Evolutionary conservation across 2,888 invertebrate species (phyloP), one percentile per base, ranked within the genome.

Genomic region (Prenolepis imparis): DNA sequence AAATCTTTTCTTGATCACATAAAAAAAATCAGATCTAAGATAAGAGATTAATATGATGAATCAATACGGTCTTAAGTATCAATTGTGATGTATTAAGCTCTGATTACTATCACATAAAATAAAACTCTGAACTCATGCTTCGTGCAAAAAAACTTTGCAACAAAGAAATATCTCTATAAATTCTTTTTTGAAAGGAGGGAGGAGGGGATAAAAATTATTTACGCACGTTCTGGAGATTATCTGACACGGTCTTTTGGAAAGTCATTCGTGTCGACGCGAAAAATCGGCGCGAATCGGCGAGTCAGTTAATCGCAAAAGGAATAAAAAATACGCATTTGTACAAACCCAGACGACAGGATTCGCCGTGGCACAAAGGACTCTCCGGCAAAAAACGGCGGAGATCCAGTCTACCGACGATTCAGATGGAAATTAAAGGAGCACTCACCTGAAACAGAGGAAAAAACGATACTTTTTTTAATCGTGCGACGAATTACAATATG

Each of bases 401-500:
- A 72, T 67, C 21, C 59, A 55, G 63, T 67, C 61, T 87, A 80
- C 87, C 84, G 15, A 41, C 84, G 63, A 88, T 87, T 87, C 82
- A 81, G 80, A 87, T 86, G 89, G 84, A 82, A 90, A 90, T 89
- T 52, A 59, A 59, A 61, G 52, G 28, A 57, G 72, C 63, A 85
- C 90, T 89, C 86, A 88, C 90, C 87, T 87, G 87, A 52, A 87
- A 90, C 87, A 87, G 57, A 88, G 80, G 84, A 57, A 82, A 61
- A 67, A 74, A 59, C 15, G 36, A 15, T 28, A 48, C 66, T 52
- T 28, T 70, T 88, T 88, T 72, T 72, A 48, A 52, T 59, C 80
- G 67, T 18, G 28, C 15, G 32, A 48, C 36, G 66, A 84, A 88
- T 87, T 89, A 86, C 18, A 87, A 87, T 84, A 75, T 83, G 87